These are phyloP conservation scores for Calameuta filiformis DNA, from an alignment of 2,888 invertebrate species.

Conservation along the genomic window DNA sequence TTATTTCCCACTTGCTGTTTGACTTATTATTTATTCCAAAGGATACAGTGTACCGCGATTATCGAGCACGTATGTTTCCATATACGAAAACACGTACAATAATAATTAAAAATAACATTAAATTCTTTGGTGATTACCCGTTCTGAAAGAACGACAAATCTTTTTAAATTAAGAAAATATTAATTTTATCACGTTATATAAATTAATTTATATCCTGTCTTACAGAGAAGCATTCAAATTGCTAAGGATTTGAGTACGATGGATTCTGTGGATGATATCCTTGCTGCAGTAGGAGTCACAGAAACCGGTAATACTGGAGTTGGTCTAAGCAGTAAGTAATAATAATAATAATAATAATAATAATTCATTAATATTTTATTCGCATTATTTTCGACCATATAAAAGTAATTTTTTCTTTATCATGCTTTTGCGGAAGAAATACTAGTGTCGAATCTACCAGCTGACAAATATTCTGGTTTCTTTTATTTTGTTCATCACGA, in stretches of 20 bases:
- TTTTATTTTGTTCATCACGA: background rate
- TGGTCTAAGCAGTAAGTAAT: slow-evolving; percentile 28
- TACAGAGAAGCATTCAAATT: slow-evolving; percentile 37
- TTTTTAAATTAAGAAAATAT: background rate
- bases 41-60: background rate
- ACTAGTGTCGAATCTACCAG: background rate
- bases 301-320: background rate
- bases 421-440: too few species aligned
- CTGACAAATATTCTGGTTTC: background rate
- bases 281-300: background rate
- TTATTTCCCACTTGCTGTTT: background rate
- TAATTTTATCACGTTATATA: background rate
- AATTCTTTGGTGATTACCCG: background rate
- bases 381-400: background rate
- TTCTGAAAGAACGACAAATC: background rate
- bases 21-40: slow-evolving; percentile 12
- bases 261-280: slow-evolving; percentile 42
- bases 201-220: background rate
- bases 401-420: background rate
- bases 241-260: slow-evolving; percentile 33
- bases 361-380: background rate
- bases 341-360: slow-evolving; percentile 11
- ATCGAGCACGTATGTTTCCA: background rate
- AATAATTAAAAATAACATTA: slow-evolving; percentile 11
- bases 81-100: background rate